These are phyloP conservation scores for Lepidurus arcticus DNA, from an alignment of 1,140 invertebrate species.

Conservation along the genomic window DNA sequence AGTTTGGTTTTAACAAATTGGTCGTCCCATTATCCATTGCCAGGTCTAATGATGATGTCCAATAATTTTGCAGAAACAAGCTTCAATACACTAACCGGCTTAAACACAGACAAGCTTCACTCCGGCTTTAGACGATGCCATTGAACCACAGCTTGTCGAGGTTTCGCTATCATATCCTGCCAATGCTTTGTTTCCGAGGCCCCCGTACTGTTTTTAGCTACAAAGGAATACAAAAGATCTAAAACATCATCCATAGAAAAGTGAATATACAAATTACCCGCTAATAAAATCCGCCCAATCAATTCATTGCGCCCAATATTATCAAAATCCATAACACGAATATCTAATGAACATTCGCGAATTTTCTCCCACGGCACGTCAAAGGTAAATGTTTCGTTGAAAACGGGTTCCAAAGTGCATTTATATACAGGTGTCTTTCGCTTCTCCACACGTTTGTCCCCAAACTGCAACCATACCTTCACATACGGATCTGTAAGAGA, in stretches of 20 bases:
- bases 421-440: slow-evolving; percentile 93
- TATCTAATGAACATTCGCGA: slow-evolving; percentile 80
- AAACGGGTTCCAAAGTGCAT: slow-evolving; percentile 83
- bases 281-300: slow-evolving; percentile 79
- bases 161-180: slow-evolving; percentile 95
- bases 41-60: neutral
- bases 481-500: slow-evolving; percentile 79
- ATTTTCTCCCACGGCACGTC: slow-evolving; percentile 93
- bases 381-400: slow-evolving; percentile 89
- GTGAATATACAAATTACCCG: slow-evolving; percentile 51
- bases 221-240: slow-evolving; percentile 40
- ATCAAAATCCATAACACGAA: slow-evolving; percentile 92
- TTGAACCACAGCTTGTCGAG: slow-evolving; percentile 82
- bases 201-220: slow-evolving; percentile 84
- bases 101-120: neutral
- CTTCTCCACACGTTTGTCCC: slow-evolving; percentile 88
- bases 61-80: neutral
- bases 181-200: slow-evolving; percentile 88
- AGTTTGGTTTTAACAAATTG: neutral
- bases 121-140: slow-evolving; percentile 59
- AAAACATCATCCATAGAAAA: neutral
- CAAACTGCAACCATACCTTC: slow-evolving; percentile 92
- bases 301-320: slow-evolving; percentile 89
- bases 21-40: neutral
- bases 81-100: neutral